Conservation (phyloP, 2,888 invertebrate species). For the Rhorus exstirpatorius region DNA sequence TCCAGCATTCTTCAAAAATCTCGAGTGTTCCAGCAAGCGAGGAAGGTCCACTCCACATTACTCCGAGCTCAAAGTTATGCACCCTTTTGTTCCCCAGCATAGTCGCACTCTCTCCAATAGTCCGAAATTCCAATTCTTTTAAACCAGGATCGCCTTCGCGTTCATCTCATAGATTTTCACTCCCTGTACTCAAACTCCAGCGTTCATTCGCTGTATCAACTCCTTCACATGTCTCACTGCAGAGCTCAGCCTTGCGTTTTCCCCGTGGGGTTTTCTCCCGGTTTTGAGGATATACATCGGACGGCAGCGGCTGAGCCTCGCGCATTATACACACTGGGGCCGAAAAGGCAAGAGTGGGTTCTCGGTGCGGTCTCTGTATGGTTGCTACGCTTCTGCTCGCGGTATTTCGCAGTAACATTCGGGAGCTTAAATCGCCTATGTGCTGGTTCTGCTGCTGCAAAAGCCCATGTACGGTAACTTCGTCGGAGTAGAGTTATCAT, state of each 20-base stretch:
- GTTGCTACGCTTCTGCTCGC: slow-evolving; percentile 43
- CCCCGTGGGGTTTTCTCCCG: slow-evolving; percentile 22
- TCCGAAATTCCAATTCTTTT: slow-evolving; percentile 3
- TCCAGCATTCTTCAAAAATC: no score
- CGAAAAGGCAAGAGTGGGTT: slow-evolving; percentile 36
- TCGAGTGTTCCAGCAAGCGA: no score
- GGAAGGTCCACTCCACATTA: neutral
- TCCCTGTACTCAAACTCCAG: slow-evolving; percentile 38
- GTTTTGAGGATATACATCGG: slow-evolving; percentile 45
- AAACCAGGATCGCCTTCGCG: slow-evolving; percentile 24
- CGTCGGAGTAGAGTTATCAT: slow-evolving; percentile 78
- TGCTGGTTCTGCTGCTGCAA: slow-evolving; percentile 60
- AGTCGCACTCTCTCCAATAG: neutral
- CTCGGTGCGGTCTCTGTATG: slow-evolving; percentile 36
- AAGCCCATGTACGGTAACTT: slow-evolving; percentile 74
- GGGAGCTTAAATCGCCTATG: slow-evolving; percentile 78
- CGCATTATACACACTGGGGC: slow-evolving; percentile 52
- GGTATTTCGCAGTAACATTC: slow-evolving; percentile 73
- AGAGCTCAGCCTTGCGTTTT: slow-evolving; percentile 23
- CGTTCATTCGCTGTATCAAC: slow-evolving; percentile 15
- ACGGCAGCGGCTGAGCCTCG: neutral
- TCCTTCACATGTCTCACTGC: slow-evolving; percentile 18
- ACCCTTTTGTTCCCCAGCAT: neutral
- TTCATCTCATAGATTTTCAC: slow-evolving; percentile 39
- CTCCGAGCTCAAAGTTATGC: neutral